Conservation (phyloP, 2,113 vertebrate species). For the Butorides virescens region DNA sequence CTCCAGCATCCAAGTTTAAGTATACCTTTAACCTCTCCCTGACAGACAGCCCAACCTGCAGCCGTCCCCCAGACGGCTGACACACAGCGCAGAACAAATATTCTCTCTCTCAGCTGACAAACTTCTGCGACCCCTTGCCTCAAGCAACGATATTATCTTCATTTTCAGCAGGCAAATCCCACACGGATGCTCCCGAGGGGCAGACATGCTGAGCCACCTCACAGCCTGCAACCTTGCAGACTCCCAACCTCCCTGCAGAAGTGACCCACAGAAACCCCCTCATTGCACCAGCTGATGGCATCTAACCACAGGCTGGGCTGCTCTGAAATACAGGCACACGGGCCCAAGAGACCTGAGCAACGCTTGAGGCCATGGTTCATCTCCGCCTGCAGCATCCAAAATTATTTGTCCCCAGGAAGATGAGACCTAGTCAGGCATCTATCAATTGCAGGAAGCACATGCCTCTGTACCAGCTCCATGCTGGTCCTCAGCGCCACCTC, state of each 20-base stretch:
- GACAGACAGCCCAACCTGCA: not conserved
- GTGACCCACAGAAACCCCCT: not conserved
- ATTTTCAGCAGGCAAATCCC: not conserved
- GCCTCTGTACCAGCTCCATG: rapidly evolving
- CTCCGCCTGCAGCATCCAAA: not conserved
- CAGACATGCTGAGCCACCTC: not conserved
- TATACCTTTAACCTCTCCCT: not conserved
- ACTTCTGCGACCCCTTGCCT: not conserved
- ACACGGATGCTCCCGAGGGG: not conserved
- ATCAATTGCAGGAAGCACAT: not conserved
- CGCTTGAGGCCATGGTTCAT: not conserved
- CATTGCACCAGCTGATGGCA: rapidly evolving
- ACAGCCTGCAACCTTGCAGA: not conserved
- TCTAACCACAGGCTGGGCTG: rapidly evolving
- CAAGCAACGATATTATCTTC: not conserved
- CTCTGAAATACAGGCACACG: rapidly evolving
- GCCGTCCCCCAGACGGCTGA: not conserved
- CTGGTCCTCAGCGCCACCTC: not conserved
- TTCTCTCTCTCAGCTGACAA: not conserved
- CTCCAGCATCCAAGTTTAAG: not conserved
- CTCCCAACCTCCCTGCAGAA: not conserved
- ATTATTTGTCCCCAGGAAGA: not conserved
- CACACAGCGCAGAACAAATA: not conserved
- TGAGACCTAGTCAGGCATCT: not conserved
- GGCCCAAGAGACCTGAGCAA: not conserved